Base-by-base conservation (phyloP, 2,888 invertebrate species). In the Drosophila cognata region DNA sequence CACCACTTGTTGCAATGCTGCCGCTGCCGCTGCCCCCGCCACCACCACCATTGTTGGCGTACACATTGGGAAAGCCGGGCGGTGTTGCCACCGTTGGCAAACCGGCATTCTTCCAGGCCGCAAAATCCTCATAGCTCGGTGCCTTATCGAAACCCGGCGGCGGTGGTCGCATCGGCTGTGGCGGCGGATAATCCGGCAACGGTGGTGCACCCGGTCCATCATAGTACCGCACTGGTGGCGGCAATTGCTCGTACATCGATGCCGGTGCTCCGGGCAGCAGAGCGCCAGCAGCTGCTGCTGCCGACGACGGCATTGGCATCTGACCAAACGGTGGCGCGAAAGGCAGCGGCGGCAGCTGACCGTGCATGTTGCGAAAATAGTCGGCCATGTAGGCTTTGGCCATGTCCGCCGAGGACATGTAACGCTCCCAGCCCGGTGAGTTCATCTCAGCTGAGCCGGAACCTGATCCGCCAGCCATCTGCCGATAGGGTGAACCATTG, bases 361-460 rank as follows among this genome's bases (percentile, higher is more conserved):
- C 97, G 90, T 97, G 97, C 96, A 97, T 97, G 35, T 96, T 96
- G 38, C 97, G 94, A 96, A 98, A 97, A 90, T 97, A 98, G 91
- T 98, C 97, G 18, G 97, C 97, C 35, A 97, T 96, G 92, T 97
- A 97, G 1, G 97, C 97, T 91, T 97, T 97, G n/a, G 97, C 97
- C 16, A 95, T 95, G 7, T 95, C 95, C 25, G 96, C 95, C 63
- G 95, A 94, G 51, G 93, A 93, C 73, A 95, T 94, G 71, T 93
- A 93, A 10, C 95, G 94, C 91, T 95, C 96, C 95, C 96, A 96
- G 55, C 94, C 93, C 21, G 95, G 94, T 77, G 95, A 93, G 33
- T 95, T 93, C 67, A 95, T 95, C 70, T 96, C 93, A 35, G 91
- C 77, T 13, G 91, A 79, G 64, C 94, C 93, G 25, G 95, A 38